phyloP scores from a whole-genome alignment of 2,797 vertebrate species.

The Myotis myotis region DNA sequence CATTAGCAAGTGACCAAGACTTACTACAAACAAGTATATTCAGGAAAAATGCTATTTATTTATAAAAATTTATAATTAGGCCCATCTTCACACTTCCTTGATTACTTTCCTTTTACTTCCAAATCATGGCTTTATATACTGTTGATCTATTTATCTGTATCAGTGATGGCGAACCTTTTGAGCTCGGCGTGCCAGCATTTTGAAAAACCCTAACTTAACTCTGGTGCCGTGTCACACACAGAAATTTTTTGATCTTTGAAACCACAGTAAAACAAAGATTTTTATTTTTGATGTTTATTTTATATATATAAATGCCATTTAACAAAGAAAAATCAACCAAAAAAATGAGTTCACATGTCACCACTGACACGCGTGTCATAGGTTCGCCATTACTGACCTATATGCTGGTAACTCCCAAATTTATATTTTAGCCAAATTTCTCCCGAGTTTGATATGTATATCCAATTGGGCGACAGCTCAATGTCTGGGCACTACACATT shows the following conservation, averaged over 20 bases:
- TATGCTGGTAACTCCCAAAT: not conserved
- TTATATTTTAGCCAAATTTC: not conserved
- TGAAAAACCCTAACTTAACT: too few species aligned
- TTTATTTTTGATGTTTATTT: too few species aligned
- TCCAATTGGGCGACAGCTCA: not conserved
- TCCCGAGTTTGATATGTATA: not conserved
- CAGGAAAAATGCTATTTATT: slow-evolving; percentile 15
- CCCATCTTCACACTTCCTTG: not conserved
- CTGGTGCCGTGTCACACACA: too few species aligned
- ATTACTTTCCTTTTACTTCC: not conserved
- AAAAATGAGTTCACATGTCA: too few species aligned
- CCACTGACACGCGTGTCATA: too few species aligned
- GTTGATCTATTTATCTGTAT: not conserved
- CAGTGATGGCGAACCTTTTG: too few species aligned
- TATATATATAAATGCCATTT: too few species aligned
- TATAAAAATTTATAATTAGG: slow-evolving; percentile 14
- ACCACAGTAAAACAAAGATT: too few species aligned
- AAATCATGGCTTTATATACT: not conserved
- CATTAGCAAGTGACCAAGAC: not conserved
- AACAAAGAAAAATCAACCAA: too few species aligned
- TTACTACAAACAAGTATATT: slow-evolving; percentile 35
- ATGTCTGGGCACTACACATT: not conserved
- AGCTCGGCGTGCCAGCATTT: too few species aligned
- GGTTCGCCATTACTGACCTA: not conserved
- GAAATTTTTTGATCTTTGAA: too few species aligned